phyloP scores from a whole-genome alignment of 2,797 vertebrate genomes.

The Vipera ursinii region DNA sequence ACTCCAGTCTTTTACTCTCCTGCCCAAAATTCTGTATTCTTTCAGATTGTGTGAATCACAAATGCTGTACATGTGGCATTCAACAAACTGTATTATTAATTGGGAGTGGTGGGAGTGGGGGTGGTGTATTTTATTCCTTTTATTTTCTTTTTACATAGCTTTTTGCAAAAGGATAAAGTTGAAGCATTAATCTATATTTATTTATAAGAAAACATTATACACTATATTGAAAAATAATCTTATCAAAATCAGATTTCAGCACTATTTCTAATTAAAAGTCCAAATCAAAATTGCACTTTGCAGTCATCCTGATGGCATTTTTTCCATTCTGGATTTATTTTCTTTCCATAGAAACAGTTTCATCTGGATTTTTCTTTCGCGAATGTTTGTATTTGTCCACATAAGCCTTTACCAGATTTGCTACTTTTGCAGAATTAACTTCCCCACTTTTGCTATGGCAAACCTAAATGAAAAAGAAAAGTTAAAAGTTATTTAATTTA shows the following conservation, averaged over 20 bases:
- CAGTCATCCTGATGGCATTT: slow-evolving; percentile 58
- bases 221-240: slow-evolving; percentile 89
- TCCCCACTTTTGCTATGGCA: slow-evolving; percentile 98
- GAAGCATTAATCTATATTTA: slow-evolving; percentile 85
- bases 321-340: slow-evolving; percentile 61
- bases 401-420: slow-evolving; percentile 94
- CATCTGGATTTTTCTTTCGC: slow-evolving; percentile 80
- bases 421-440: slow-evolving; percentile 94
- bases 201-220: slow-evolving; percentile 92
- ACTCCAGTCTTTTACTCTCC: slow-evolving; percentile 68
- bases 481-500: not conserved
- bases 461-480: slow-evolving; percentile 72
- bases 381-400: slow-evolving; percentile 97
- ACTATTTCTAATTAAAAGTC: slow-evolving; percentile 73
- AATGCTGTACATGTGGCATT: slow-evolving; percentile 74
- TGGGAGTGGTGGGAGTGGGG: slow-evolving; percentile 31
- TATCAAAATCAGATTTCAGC: slow-evolving; percentile 87
- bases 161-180: slow-evolving; percentile 85
- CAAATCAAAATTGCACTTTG: slow-evolving; percentile 90
- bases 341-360: slow-evolving; percentile 65
- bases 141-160: slow-evolving; percentile 61
- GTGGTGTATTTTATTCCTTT: slow-evolving; percentile 66
- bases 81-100: slow-evolving; percentile 66
- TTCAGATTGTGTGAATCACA: slow-evolving; percentile 62
- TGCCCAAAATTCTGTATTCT: slow-evolving; percentile 68